Evolutionary conservation across 2,888 invertebrate species (phyloP).

Genomic region (Troglohyphantes excavatus): DNA sequence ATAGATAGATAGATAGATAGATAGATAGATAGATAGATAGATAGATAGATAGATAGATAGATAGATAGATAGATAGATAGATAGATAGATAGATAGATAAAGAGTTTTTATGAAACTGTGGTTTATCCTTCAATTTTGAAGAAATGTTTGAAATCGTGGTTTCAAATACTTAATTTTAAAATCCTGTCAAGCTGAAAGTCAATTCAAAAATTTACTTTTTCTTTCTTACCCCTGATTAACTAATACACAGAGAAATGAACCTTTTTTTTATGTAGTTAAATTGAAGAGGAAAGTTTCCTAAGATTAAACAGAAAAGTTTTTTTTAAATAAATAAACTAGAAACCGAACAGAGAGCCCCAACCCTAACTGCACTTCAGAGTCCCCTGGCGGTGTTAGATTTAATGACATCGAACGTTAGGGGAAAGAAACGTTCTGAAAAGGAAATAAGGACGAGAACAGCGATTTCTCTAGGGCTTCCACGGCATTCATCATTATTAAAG

Average conservation of each 20-base stretch:
- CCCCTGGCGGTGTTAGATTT: conserved; percentile 71
- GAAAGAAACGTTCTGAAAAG: conserved; percentile 10
- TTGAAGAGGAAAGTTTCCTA: conserved; percentile 5
- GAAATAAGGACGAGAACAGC: conserved; percentile 41
- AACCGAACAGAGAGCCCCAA: conserved; percentile 41
- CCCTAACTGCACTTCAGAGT: conserved; percentile 65
- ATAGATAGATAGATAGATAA: too few species aligned
- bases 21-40: too few species aligned
- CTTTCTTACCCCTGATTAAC: not conserved
- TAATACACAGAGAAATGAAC: conserved; percentile 48
- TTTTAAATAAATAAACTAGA: conserved; percentile 46
- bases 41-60: too few species aligned
- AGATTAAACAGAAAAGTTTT: not conserved
- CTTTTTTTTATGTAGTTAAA: conserved; percentile 26
- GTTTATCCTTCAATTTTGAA: too few species aligned
- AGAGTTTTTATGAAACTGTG: too few species aligned
- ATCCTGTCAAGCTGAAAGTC: too few species aligned
- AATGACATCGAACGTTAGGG: conserved; percentile 65
- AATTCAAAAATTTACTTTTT: not conserved
- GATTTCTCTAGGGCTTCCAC: conserved; percentile 22
- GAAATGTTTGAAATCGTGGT: too few species aligned
- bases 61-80: too few species aligned
- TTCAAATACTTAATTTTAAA: not conserved
- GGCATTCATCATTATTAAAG: conserved; percentile 64
- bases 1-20: too few species aligned